These are phyloP conservation scores for Passer domesticus DNA, from an alignment of 2,113 vertebrate species.

Conservation along the genomic window DNA sequence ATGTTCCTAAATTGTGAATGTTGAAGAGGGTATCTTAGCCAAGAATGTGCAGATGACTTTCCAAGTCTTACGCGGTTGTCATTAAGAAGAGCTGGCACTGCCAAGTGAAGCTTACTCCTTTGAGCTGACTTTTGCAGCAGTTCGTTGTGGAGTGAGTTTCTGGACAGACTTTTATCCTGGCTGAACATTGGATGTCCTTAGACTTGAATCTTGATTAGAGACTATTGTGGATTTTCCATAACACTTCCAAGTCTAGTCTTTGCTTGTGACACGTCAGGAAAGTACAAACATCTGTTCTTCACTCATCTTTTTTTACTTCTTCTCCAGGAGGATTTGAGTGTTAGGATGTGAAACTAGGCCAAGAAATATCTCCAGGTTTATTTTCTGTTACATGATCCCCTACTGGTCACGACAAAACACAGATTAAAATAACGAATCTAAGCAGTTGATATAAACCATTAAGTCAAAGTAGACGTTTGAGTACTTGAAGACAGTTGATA, in stretches of 20 bases:
- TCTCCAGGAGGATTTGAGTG: not conserved
- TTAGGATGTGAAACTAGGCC: not conserved
- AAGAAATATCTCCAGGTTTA: not conserved
- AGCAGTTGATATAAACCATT: not conserved
- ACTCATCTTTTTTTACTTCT: not conserved
- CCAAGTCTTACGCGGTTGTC: not conserved
- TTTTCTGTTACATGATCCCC: not conserved
- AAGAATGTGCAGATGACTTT: slow-evolving; percentile 59
- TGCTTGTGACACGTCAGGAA: not conserved
- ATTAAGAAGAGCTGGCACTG: not conserved
- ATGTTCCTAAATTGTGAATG: slow-evolving; percentile 63
- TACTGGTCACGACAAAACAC: not conserved
- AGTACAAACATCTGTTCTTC: not conserved
- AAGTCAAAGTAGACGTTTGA: not conserved
- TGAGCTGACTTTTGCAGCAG: not conserved
- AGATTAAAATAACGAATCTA: not conserved
- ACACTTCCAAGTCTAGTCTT: not conserved
- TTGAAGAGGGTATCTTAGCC: slow-evolving; percentile 32
- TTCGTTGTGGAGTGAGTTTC: not conserved
- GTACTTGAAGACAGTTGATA: not conserved
- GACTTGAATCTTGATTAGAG: not conserved
- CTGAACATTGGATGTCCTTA: not conserved
- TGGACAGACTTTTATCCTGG: not conserved
- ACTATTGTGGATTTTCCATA: not conserved
- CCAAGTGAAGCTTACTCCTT: not conserved